A percentile compares a stretch with the other conserved stretches of the same genome.
phyloP scores from a whole-genome alignment of 2,797 vertebrate species.

The Phylloscopus collybita region DNA sequence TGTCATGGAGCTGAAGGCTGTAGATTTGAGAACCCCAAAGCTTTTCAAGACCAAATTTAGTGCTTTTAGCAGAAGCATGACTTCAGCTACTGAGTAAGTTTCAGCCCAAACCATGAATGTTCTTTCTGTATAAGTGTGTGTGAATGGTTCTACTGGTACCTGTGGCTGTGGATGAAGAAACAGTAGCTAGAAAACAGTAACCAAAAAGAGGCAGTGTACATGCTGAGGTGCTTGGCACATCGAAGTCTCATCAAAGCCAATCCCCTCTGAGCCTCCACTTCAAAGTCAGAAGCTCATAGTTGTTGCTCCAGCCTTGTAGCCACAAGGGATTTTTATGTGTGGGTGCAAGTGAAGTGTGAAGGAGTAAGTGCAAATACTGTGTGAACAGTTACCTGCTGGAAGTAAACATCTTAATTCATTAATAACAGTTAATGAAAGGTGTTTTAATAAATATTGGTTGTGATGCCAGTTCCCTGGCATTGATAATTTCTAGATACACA shows the following conservation, averaged over 20 bases:
- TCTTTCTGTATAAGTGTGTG: accelerated
- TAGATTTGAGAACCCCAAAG: neutral
- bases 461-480: neutral
- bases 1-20: neutral
- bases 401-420: neutral
- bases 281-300: neutral
- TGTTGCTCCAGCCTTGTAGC: neutral
- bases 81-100: neutral
- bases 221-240: neutral
- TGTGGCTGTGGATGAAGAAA: neutral
- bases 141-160: accelerated
- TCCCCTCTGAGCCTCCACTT: neutral
- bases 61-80: neutral
- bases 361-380: neutral
- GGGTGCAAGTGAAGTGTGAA: neutral
- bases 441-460: neutral
- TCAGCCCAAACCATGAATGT: neutral
- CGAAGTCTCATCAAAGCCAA: neutral
- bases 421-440: neutral
- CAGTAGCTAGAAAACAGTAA: neutral
- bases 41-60: neutral
- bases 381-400: neutral
- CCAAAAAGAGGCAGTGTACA: neutral
- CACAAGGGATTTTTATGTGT: neutral
- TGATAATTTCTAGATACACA: neutral